These are phyloP conservation scores for Dasypolia templi DNA, from an alignment of 2,888 invertebrate genomes.

Conservation along the genomic window DNA sequence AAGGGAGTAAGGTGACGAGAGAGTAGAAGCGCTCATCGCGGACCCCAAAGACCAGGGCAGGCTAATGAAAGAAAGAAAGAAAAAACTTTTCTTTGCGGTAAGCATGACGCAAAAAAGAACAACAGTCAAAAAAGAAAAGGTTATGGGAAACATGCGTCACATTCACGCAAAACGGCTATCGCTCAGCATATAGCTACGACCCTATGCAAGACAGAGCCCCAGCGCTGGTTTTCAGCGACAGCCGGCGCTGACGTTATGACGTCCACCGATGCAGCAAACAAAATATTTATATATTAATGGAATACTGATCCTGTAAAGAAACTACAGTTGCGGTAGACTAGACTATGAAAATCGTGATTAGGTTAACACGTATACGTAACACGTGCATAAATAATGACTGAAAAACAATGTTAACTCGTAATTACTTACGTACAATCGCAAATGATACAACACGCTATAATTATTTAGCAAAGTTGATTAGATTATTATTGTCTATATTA, in stretches of 20 bases:
- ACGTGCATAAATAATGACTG: constrained; percentile 45
- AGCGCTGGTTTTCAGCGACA: too few relatives aligned
- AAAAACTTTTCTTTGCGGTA: too few relatives aligned
- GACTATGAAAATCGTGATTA: constrained; percentile 25
- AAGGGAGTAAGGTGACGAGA: background rate
- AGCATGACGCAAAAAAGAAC: too few relatives aligned
- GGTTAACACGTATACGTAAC: constrained; percentile 30
- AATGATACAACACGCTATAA: constrained; percentile 19
- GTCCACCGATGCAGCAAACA: too few relatives aligned
- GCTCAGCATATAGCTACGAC: too few relatives aligned
- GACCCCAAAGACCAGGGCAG: background rate
- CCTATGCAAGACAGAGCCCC: too few relatives aligned
- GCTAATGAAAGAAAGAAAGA: too few relatives aligned
- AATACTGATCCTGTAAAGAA: background rate
- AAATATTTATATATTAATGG: too few relatives aligned
- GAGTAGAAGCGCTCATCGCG: background rate
- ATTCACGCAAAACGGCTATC: too few relatives aligned
- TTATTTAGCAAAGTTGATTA: constrained; percentile 16
- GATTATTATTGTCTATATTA: constrained; percentile 14
- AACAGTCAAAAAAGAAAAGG: too few relatives aligned
- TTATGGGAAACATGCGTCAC: too few relatives aligned
- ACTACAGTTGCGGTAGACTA: background rate
- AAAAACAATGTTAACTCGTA: constrained; percentile 32
- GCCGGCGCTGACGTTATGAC: too few relatives aligned
- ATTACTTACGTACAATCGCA: constrained; percentile 46